A percentile compares a stretch with the other conserved stretches of the same genome.
Evolutionary conservation across 2,888 invertebrate species (phyloP).

Genomic region (Ormyrus pomaceus): DNA sequence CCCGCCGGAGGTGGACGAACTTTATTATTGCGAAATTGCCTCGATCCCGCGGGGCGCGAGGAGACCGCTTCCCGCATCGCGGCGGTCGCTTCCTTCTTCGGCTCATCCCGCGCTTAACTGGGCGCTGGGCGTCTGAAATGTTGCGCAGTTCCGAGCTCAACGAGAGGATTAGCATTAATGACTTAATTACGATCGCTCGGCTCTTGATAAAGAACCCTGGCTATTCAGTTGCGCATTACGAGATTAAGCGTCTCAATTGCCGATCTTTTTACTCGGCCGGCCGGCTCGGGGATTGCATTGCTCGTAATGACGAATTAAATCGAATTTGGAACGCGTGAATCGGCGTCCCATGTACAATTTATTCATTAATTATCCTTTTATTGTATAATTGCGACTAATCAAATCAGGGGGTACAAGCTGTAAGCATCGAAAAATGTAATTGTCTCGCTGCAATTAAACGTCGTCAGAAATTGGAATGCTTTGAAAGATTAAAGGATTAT

Average conservation of each 20-base stretch:
- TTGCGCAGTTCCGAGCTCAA: too few relatives aligned
- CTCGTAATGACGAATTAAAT: neutral
- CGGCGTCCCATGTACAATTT: neutral
- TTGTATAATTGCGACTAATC: too few relatives aligned
- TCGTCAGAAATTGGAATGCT: too few relatives aligned
- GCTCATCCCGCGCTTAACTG: neutral
- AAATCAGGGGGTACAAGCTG: too few relatives aligned
- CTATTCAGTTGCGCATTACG: neutral
- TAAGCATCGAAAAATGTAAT: too few relatives aligned
- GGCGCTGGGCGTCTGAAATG: too few relatives aligned
- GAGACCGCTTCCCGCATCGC: too few relatives aligned
- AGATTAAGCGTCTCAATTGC: conserved; percentile 7
- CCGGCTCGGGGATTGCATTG: neutral
- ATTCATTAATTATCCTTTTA: too few relatives aligned
- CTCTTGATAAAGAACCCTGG: neutral
- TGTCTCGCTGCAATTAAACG: too few relatives aligned
- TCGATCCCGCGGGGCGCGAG: too few relatives aligned
- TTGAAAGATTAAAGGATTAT: too few relatives aligned
- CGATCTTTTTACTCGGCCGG: neutral
- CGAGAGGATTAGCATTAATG: conserved; percentile 20
- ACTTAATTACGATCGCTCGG: conserved; percentile 10
- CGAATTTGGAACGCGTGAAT: neutral
- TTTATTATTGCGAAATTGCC: conserved; percentile 3
- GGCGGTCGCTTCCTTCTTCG: too few relatives aligned
- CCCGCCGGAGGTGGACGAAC: neutral